Evolutionary conservation across 2,113 vertebrate species (phyloP).

Genomic region (Piliocolobus tephrosceles): DNA sequence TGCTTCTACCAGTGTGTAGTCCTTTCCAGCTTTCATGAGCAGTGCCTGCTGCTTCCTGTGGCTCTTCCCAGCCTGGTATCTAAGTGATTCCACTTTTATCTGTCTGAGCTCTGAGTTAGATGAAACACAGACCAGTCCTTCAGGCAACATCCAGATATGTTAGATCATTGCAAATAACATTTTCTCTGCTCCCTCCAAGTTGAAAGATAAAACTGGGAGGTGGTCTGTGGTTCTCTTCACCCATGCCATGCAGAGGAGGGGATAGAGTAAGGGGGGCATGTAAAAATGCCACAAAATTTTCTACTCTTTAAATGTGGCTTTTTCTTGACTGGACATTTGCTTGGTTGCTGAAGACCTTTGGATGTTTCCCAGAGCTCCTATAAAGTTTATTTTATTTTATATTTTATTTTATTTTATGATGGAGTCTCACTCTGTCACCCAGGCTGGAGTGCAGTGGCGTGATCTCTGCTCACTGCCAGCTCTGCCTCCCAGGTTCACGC

Average conservation of each 20-base stretch:
- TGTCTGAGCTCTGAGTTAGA: background rate
- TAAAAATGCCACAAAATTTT: background rate
- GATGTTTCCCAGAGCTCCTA: background rate
- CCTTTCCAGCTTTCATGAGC: background rate
- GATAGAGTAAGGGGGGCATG: no score
- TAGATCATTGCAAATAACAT: background rate
- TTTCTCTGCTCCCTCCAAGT: background rate
- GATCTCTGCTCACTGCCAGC: no score
- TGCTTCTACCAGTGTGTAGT: background rate
- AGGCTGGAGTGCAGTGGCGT: no score
- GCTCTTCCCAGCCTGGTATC: background rate
- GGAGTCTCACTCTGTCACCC: no score
- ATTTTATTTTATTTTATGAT: no score
- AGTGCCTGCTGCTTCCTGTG: background rate
- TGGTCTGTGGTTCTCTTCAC: background rate
- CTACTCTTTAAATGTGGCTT: background rate
- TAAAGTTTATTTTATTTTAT: background rate
- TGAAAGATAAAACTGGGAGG: background rate
- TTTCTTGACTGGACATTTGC: background rate
- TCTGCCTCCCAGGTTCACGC: no score
- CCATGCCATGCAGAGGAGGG: rapidly evolving
- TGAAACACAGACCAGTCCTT: background rate
- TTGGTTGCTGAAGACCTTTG: background rate
- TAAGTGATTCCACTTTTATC: background rate
- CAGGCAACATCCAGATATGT: background rate